Percentiles rank a stretch among this genome's conserved stretches.
phyloP scores from a whole-genome alignment of 2,888 invertebrate species.

The Drosophila birchii region DNA sequence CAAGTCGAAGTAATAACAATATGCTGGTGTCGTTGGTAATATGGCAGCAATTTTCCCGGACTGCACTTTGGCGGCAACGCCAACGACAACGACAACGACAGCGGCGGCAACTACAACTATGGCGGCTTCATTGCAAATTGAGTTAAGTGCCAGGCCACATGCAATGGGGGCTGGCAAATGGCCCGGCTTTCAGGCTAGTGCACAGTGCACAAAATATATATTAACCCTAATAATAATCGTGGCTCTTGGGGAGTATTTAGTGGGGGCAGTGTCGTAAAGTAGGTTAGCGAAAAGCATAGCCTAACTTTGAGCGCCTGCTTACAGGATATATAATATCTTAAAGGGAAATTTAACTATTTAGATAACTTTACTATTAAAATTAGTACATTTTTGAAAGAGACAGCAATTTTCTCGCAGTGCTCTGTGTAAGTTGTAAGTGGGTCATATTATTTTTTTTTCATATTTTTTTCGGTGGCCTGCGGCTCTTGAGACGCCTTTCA shows the following conservation, averaged over 20 bases:
- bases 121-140: conserved; percentile 74
- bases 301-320: background rate
- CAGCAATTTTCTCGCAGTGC: background rate
- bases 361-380: too few relatives aligned
- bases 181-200: conserved; percentile 30
- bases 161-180: conserved; percentile 68
- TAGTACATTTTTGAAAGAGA: fast-evolving
- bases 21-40: conserved; percentile 75
- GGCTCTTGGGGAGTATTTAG: background rate
- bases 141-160: conserved; percentile 76
- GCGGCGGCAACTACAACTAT: conserved; percentile 22
- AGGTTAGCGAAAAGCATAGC: background rate
- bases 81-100: conserved; percentile 26
- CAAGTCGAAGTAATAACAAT: conserved; percentile 65
- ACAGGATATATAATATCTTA: background rate
- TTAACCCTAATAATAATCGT: conserved; percentile 2
- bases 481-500: conserved; percentile 54
- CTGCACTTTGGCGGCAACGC: conserved; percentile 61
- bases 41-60: conserved; percentile 73
- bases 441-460: conserved; percentile 52
- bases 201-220: conserved; percentile 15
- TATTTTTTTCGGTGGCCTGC: conserved; percentile 59
- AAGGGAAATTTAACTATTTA: background rate
- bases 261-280: background rate
- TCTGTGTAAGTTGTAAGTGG: conserved; percentile 53